phyloP scores from a whole-genome alignment of 2,888 invertebrate species.

The Timandra comae region DNA sequence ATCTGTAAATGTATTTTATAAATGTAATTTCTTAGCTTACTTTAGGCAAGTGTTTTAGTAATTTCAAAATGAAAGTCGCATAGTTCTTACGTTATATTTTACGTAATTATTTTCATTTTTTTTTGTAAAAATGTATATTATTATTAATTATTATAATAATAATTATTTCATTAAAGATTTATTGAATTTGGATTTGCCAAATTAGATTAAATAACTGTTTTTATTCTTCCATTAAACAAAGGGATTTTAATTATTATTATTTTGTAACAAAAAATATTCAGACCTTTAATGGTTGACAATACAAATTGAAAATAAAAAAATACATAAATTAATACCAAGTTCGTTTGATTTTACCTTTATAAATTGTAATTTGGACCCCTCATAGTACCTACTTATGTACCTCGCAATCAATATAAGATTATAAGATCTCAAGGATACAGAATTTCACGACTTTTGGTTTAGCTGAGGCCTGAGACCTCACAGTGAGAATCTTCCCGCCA shows the following conservation, averaged over 20 bases:
- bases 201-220: constrained; percentile 68
- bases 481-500: too few relatives aligned
- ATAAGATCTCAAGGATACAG: too few relatives aligned
- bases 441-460: too few relatives aligned
- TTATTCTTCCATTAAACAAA: constrained; percentile 68
- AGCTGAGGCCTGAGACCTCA: too few relatives aligned
- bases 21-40: constrained; percentile 40
- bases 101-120: constrained; percentile 59
- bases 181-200: constrained; percentile 73
- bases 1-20: constrained; percentile 44
- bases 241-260: constrained; percentile 56
- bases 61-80: constrained; percentile 41
- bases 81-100: constrained; percentile 32
- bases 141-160: constrained; percentile 65
- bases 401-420: too few relatives aligned
- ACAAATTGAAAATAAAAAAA: constrained; percentile 70
- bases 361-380: not conserved
- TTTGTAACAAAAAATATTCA: constrained; percentile 72
- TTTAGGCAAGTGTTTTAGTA: constrained; percentile 60
- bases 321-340: constrained; percentile 52
- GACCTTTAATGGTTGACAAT: constrained; percentile 63
- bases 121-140: constrained; percentile 74
- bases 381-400: not conserved
- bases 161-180: constrained; percentile 62
- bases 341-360: constrained; percentile 43